A percentile compares a stretch with the other conserved stretches of the same genome.
These are phyloP conservation scores for Daphoenositta chrysoptera DNA, from an alignment of 2,113 vertebrate species.

Conservation along the genomic window DNA sequence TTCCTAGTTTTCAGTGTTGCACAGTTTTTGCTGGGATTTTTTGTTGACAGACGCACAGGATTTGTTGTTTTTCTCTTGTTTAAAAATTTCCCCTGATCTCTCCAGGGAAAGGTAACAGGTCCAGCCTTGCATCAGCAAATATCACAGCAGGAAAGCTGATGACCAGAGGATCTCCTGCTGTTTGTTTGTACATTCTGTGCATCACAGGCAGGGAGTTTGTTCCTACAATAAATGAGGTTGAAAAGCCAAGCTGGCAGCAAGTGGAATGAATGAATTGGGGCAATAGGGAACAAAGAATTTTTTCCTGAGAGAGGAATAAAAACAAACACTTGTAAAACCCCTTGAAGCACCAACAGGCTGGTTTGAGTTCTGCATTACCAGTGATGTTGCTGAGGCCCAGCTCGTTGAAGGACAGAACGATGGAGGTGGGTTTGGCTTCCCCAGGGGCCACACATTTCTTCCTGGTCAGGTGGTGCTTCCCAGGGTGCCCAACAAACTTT, in stretches of 20 bases:
- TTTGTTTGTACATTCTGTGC: not conserved
- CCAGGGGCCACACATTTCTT: conserved; percentile 85
- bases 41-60: not conserved
- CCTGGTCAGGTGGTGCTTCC: conserved; percentile 85
- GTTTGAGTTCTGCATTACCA: conserved; percentile 63
- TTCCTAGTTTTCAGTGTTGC: not conserved
- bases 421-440: conserved; percentile 83
- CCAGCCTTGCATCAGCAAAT: not conserved
- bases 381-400: conserved; percentile 86
- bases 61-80: not conserved
- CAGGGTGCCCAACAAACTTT: conserved; percentile 88
- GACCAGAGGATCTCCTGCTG: not conserved
- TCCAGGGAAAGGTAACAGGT: not conserved
- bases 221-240: not conserved
- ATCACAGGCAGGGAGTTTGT: not conserved
- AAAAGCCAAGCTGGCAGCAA: not conserved
- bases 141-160: not conserved
- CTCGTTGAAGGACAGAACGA: conserved; percentile 85
- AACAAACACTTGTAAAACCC: not conserved
- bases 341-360: not conserved
- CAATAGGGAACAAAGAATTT: not conserved
- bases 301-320: not conserved
- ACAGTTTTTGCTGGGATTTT: not conserved
- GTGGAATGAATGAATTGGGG: not conserved
- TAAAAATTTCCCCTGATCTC: not conserved